Evolutionary conservation across 2,797 vertebrate species (phyloP).

Genomic region (Luscinia megarhynchos): DNA sequence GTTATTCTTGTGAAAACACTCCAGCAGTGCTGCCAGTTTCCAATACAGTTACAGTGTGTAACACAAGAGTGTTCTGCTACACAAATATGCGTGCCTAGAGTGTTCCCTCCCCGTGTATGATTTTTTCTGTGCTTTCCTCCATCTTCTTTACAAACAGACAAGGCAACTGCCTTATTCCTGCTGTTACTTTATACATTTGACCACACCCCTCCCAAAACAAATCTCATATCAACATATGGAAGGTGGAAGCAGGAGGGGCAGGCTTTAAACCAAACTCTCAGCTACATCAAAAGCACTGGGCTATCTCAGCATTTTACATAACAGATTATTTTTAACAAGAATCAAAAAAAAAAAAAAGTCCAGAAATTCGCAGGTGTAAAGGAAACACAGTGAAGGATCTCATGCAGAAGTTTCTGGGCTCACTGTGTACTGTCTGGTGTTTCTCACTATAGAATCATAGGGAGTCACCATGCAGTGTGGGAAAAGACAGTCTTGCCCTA

Average conservation of each 20-base stretch:
- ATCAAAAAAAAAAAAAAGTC: neutral
- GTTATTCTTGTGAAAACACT: neutral
- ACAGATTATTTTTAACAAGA: neutral
- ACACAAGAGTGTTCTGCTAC: neutral
- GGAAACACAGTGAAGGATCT: neutral
- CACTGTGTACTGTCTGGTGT: neutral
- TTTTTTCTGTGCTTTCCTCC: neutral
- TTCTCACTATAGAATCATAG: neutral
- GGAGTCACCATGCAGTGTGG: neutral
- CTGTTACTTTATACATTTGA: neutral
- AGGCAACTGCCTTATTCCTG: neutral
- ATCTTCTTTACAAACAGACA: neutral
- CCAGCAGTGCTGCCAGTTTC: neutral
- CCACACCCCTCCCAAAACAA: neutral
- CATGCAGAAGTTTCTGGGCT: neutral
- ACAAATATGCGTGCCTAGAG: neutral
- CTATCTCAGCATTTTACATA: neutral
- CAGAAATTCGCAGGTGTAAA: neutral
- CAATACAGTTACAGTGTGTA: neutral
- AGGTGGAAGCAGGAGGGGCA: neutral
- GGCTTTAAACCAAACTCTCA: neutral
- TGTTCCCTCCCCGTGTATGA: fast-evolving
- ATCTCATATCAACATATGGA: neutral
- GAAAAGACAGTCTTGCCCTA: neutral
- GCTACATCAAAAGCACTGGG: neutral